Percentiles rank a stretch among this genome's conserved stretches.
Conservation (phyloP, 1,140 invertebrate genomes). For the Calephelis nemesis region DNA sequence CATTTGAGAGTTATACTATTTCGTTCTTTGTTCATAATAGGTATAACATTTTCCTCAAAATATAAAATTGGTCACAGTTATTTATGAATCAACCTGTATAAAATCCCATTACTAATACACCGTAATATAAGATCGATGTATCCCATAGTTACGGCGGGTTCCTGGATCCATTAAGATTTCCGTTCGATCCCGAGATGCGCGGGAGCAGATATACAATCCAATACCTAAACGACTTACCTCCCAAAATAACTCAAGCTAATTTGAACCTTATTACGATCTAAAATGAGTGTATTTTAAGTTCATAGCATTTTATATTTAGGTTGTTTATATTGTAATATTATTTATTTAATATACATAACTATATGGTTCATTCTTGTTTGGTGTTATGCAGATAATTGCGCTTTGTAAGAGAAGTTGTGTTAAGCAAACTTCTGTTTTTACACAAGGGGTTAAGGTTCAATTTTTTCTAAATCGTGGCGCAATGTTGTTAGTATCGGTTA, state of each 20-base stretch:
- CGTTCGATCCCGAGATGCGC: slow-evolving; percentile 66
- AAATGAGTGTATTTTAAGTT: slow-evolving; percentile 24
- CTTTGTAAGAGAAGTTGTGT: slow-evolving; percentile 24
- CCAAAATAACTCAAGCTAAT: slow-evolving; percentile 14
- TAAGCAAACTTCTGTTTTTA: slow-evolving; percentile 22
- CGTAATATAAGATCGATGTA: slow-evolving; percentile 61
- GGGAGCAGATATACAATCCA: slow-evolving; percentile 47
- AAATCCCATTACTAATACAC: slow-evolving; percentile 48
- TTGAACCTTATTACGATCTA: slow-evolving; percentile 13
- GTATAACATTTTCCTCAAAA: too few relatives aligned
- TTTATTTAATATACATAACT: slow-evolving; percentile 43
- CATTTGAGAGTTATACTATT: too few relatives aligned
- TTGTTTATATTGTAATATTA: slow-evolving; percentile 36
- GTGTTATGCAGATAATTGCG: slow-evolving; percentile 43
- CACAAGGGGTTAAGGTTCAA: slow-evolving; percentile 8
- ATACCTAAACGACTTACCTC: slow-evolving; percentile 29
- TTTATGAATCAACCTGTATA: slow-evolving; percentile 13
- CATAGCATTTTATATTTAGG: slow-evolving; percentile 4
- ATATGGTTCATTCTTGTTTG: slow-evolving; percentile 48
- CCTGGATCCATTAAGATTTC: slow-evolving; percentile 76
- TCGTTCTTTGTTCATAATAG: too few relatives aligned
- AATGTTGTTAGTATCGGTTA: slow-evolving; percentile 22
- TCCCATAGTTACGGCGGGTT: slow-evolving; percentile 70
- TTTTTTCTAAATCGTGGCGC: background rate
- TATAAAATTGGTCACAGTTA: background rate